These are phyloP conservation scores for Formica exsecta DNA, from an alignment of 1,140 invertebrate species.

Conservation along the genomic window DNA sequence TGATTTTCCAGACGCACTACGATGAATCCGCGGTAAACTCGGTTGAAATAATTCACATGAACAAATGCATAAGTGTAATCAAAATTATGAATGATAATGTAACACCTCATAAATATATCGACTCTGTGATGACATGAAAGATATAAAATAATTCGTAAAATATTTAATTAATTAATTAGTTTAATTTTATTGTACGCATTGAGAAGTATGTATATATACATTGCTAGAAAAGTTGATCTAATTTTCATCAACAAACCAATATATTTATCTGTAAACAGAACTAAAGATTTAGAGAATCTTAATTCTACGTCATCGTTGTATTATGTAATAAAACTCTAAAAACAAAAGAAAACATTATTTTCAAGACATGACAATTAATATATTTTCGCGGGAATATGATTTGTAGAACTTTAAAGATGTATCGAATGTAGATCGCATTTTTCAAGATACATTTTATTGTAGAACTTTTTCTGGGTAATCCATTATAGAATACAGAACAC, in stretches of 20 bases:
- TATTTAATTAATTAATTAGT: neutral
- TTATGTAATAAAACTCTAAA: neutral
- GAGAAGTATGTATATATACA: neutral
- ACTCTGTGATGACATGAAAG: neutral
- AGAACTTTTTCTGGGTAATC: neutral
- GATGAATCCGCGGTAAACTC: neutral
- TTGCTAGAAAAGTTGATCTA: conserved; percentile 1
- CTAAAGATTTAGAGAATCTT: neutral
- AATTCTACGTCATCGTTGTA: neutral
- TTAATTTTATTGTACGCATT: neutral
- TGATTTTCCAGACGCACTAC: conserved; percentile 56
- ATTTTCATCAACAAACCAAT: neutral
- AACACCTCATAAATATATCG: neutral
- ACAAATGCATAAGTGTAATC: conserved; percentile 1
- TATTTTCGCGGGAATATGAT: neutral
- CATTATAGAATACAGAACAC: neutral
- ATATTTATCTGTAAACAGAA: neutral
- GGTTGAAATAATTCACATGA: neutral
- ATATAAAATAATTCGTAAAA: neutral
- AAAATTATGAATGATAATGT: conserved; percentile 17
- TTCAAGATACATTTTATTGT: neutral
- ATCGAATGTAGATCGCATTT: neutral
- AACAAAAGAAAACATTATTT: neutral
- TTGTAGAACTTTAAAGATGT: neutral
- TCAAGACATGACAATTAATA: neutral